phyloP scores from a whole-genome alignment of 2,888 invertebrate genomes.

The Cyclophora punctaria region DNA sequence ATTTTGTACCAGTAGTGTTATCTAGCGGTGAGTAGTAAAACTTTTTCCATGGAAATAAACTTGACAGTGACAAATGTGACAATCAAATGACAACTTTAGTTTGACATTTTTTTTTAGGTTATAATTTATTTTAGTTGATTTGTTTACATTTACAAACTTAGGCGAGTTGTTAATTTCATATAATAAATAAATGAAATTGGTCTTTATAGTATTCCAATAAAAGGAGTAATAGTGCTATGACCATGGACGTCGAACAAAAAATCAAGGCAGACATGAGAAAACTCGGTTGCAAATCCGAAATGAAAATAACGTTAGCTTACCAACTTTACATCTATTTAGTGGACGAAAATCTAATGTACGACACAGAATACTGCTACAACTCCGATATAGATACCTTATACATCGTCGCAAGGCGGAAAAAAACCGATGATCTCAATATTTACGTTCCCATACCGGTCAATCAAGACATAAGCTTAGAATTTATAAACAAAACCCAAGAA shows the following conservation, averaged over 20 bases:
- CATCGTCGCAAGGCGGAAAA: conserved; percentile 55
- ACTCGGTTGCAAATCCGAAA: conserved; percentile 56
- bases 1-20: background rate
- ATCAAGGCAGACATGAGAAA: conserved; percentile 60
- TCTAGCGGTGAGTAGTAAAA: conserved; percentile 9
- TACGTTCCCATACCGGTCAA: conserved; percentile 57
- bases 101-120: too few relatives aligned
- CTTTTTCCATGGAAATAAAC: background rate
- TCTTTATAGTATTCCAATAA: too few relatives aligned
- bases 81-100: too few relatives aligned
- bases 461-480: conserved; percentile 45
- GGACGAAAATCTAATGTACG: conserved; percentile 66
- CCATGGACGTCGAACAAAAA: conserved; percentile 59
- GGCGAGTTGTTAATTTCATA: too few relatives aligned
- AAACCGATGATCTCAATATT: conserved; percentile 55
- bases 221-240: background rate
- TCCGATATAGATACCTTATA: conserved; percentile 59
- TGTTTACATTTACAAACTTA: too few relatives aligned
- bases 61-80: too few relatives aligned
- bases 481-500: conserved; percentile 54
- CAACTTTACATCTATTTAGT: conserved; percentile 60
- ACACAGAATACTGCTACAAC: conserved; percentile 64
- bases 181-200: too few relatives aligned
- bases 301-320: conserved; percentile 56
- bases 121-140: too few relatives aligned